These are phyloP conservation scores for Hylaeus anthracinus DNA, from an alignment of 1,140 invertebrate genomes.

Conservation along the genomic window DNA sequence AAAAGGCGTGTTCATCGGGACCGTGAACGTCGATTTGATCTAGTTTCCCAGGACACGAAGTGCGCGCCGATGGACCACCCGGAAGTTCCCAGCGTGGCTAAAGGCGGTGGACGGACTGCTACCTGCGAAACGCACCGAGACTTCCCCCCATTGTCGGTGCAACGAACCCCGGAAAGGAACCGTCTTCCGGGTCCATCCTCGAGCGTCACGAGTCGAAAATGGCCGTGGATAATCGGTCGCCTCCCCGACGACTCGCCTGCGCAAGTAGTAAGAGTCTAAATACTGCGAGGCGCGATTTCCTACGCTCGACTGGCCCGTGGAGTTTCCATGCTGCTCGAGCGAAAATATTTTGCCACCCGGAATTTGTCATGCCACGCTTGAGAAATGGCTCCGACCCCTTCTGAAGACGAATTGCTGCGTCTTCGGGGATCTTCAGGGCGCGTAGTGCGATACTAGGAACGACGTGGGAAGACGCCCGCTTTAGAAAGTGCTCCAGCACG, in stretches of 20 bases:
- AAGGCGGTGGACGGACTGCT: neutral
- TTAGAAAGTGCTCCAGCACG: no score
- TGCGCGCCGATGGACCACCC: conserved; percentile 35
- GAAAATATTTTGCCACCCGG: conserved; percentile 64
- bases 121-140: conserved; percentile 48
- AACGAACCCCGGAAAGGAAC: conserved; percentile 21
- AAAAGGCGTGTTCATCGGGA: no score
- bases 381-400: neutral
- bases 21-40: neutral
- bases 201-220: conserved; percentile 1
- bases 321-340: neutral
- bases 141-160: conserved; percentile 33
- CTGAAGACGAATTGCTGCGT: neutral
- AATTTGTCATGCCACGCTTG: conserved; percentile 53
- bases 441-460: no score
- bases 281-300: conserved; percentile 46
- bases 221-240: conserved; percentile 47
- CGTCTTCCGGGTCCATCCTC: conserved; percentile 2
- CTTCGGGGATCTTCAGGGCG: neutral
- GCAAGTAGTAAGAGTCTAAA: conserved; percentile 57
- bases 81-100: conserved; percentile 14
- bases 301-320: conserved; percentile 4
- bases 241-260: neutral
- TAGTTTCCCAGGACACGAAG: neutral
- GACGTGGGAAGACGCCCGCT: no score